Evolutionary conservation across 2,797 vertebrate species (phyloP).

Genomic region (Tapirus indicus): DNA sequence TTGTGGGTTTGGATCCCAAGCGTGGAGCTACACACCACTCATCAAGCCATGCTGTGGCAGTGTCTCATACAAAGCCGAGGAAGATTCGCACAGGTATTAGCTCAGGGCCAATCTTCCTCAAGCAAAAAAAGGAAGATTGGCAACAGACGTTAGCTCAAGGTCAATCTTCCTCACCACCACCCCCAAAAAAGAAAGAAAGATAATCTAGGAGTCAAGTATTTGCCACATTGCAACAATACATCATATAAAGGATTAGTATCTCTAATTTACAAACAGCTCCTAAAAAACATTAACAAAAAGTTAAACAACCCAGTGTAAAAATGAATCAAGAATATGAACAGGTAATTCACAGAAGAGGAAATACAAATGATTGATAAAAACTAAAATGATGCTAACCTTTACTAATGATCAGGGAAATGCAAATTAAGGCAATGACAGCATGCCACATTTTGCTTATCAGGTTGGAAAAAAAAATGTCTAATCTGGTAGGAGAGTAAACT

Average conservation of each 20-base stretch:
- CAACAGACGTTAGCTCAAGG: no score
- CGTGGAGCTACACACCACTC: no score
- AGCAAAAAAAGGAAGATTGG: no score
- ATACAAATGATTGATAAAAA: conserved; percentile 33
- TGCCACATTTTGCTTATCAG: not conserved
- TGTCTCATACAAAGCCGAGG: no score
- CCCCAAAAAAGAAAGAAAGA: not conserved
- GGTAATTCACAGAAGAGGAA: conserved; percentile 3
- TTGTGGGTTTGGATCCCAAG: no score
- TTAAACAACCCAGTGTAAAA: conserved; percentile 2
- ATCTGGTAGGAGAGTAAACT: not conserved
- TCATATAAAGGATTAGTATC: not conserved
- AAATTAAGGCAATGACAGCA: conserved; percentile 23
- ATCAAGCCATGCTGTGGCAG: no score
- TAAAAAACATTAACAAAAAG: conserved; percentile 43
- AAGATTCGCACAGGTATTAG: no score
- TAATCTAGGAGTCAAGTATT: conserved; percentile 31
- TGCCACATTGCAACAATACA: not conserved
- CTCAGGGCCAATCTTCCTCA: no score
- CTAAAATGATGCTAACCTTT: conserved; percentile 7
- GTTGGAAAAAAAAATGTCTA: not conserved
- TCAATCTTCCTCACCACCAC: no score
- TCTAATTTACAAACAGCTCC: not conserved
- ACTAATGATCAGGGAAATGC: conserved; percentile 30
- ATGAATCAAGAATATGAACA: conserved; percentile 19